These are phyloP conservation scores for Ariolimax columbianus DNA, from an alignment of 2,888 invertebrate genomes.

Conservation along the genomic window DNA sequence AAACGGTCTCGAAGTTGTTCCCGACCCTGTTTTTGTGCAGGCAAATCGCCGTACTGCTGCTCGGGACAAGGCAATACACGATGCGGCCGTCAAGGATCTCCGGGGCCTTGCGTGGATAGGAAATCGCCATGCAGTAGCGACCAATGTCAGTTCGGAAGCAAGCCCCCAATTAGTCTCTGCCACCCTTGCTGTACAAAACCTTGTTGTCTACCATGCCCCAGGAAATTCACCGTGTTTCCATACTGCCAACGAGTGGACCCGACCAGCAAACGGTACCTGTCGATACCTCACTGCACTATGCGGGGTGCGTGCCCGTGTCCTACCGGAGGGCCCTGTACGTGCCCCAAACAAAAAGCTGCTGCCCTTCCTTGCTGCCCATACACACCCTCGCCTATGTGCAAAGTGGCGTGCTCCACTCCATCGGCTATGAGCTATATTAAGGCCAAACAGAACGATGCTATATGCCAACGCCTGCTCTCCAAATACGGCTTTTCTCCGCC, in stretches of 20 bases:
- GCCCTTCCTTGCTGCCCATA: not conserved
- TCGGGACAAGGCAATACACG: not conserved
- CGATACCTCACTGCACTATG: conserved; percentile 18
- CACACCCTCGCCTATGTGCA: not conserved
- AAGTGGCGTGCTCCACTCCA: not conserved
- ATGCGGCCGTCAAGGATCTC: not conserved
- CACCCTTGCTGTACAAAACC: conserved; percentile 37
- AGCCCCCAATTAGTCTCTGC: not conserved
- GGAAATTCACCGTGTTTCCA: conserved; percentile 24
- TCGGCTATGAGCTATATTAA: conserved; percentile 29
- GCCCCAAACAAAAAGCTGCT: not conserved
- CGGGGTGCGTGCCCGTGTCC: conserved; percentile 29
- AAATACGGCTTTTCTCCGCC: conserved; percentile 26
- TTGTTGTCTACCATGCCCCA: conserved; percentile 32
- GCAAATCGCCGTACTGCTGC: conserved; percentile 26
- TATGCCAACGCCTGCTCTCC: conserved; percentile 21
- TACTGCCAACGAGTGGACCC: conserved; percentile 6
- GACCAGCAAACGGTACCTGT: not conserved
- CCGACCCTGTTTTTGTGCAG: not conserved
- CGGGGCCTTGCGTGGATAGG: not conserved
- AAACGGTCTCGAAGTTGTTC: not conserved
- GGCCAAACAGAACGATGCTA: conserved; percentile 33
- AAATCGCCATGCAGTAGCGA: not conserved
- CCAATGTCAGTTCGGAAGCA: not conserved
- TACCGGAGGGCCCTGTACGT: conserved; percentile 2